Evolutionary conservation across 2,888 invertebrate species (phyloP).

Genomic region (Cynaeus angustus): DNA sequence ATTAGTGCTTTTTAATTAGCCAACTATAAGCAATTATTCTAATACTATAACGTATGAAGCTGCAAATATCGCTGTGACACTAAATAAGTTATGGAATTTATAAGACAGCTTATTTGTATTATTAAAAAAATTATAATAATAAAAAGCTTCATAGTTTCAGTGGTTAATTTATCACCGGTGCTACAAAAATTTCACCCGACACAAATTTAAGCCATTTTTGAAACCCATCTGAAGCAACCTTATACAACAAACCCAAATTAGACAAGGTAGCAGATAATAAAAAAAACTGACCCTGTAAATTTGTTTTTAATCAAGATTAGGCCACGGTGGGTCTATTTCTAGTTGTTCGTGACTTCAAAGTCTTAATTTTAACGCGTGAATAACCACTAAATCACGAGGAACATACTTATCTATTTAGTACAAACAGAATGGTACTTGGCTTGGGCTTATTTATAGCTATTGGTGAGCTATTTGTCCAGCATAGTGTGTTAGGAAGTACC

Average conservation of each 20-base stretch:
- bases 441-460: constrained; percentile 25
- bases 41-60: too few relatives aligned
- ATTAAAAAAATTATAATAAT: too few relatives aligned
- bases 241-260: constrained; percentile 9
- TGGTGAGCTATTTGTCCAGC: constrained; percentile 10
- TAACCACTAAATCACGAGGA: constrained; percentile 38
- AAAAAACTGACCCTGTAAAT: constrained; percentile 34
- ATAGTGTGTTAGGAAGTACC: constrained; percentile 11
- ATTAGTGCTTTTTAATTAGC: constrained; percentile 35
- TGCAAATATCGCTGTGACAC: too few relatives aligned
- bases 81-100: too few relatives aligned
- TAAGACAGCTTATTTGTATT: too few relatives aligned
- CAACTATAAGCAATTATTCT: constrained; percentile 7
- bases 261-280: constrained; percentile 22
- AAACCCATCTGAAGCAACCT: background rate
- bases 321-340: constrained; percentile 34
- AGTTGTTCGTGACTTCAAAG: constrained; percentile 40
- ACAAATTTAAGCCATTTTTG: background rate
- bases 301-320: constrained; percentile 37
- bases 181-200: background rate
- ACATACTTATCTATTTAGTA: constrained; percentile 26
- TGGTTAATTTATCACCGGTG: too few relatives aligned
- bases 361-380: constrained; percentile 43
- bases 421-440: constrained; percentile 11
- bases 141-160: too few relatives aligned